Evolutionary conservation across 2,888 invertebrate species (phyloP), one percentile per base, ranked within the genome.

Genomic region (Cantharis rustica): DNA sequence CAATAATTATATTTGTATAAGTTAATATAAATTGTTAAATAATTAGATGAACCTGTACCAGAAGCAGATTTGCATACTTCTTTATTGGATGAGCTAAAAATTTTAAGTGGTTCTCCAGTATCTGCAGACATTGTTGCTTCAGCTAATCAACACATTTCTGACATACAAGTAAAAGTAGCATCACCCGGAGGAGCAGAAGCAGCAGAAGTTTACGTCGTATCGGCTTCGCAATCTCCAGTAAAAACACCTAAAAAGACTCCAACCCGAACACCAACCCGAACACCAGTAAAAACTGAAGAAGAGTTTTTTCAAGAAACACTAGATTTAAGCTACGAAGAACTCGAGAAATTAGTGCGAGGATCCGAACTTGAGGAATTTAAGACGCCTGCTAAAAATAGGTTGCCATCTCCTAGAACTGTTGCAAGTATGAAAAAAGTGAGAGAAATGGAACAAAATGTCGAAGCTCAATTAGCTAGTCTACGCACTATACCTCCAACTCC

Each of bases 51-150:
- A 0, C 9, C 5, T 7, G n/a, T n/a, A n/a, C 16, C 61, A 16
- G 72, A 74, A 27, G 69, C 15, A 15, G 11, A 23, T n/a, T 61
- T 63, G 3, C 70, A 7, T 47, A n/a, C n/a, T 0, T n/a, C 47
- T n/a, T 5, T n/a, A 9, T n/a, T 47, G n/a, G 47, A 47, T 9
- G 47, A 47, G 7, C 7, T 69, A 9, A 1, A 69, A 16, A 71
- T 80, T 71, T 2, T 61, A 10, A 20, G 68, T 10, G 73, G 68
- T n/a, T 73, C 78, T 3, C 76, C 77, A 9, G 76, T 68, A 15
- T 79, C 80, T 0, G 76, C 77, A 66, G 79, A 80, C 71, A 81
- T 83, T 66, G 75, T 83, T 13, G 77, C 80, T 15, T 79, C 81
- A 72, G 80, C 75, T n/a, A 80, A 71, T 63, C 69, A 17, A 13